A percentile compares a stretch with the other conserved stretches of the same genome.
These are phyloP conservation scores for Sclerodermus sp. DNA, from an alignment of 2,888 invertebrate species.

Conservation along the genomic window DNA sequence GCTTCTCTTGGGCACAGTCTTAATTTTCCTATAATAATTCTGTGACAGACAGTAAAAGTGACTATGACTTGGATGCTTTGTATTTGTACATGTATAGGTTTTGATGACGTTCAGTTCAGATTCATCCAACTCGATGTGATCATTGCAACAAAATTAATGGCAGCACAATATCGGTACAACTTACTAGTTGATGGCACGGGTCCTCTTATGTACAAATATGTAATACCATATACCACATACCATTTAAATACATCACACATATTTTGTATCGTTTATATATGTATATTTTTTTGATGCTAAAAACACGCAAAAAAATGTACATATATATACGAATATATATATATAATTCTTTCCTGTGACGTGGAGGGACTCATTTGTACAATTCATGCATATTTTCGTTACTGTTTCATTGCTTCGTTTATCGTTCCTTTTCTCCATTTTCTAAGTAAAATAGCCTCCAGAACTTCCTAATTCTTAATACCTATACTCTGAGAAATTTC, in stretches of 20 bases:
- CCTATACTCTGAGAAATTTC: background rate
- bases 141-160: constrained; percentile 16
- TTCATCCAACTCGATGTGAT: constrained; percentile 24
- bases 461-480: constrained; percentile 21
- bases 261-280: constrained; percentile 47
- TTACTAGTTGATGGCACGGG: constrained; percentile 57
- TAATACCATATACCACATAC: constrained; percentile 57
- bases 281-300: constrained; percentile 37
- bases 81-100: background rate
- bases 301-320: constrained; percentile 25
- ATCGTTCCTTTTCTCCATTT: constrained; percentile 25
- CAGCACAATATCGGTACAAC: constrained; percentile 55
- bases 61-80: background rate
- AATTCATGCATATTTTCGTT: constrained; percentile 56
- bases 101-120: constrained; percentile 14
- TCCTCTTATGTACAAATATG: constrained; percentile 56
- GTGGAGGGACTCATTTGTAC: constrained; percentile 59
- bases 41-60: too few species aligned
- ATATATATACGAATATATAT: constrained; percentile 26
- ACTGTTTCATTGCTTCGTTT: constrained; percentile 38
- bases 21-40: too few species aligned
- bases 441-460: constrained; percentile 47
- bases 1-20: too few species aligned
- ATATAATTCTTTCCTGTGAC: constrained; percentile 47
- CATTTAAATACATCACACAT: constrained; percentile 58